Conservation (phyloP, 2,113 vertebrate species). For the Guaruba guarouba region DNA sequence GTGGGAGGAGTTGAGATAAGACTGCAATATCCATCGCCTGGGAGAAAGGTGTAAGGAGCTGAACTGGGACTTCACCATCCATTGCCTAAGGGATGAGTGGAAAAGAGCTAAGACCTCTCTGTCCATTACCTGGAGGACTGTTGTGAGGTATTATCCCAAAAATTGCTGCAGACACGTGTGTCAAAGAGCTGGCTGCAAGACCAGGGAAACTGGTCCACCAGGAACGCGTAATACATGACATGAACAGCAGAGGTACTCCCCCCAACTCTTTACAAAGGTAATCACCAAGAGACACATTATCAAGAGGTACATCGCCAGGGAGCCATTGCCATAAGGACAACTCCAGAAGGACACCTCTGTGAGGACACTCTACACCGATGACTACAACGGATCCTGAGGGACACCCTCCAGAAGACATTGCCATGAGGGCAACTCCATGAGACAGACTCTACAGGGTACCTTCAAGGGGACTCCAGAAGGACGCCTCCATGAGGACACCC, state of each 20-base stretch:
- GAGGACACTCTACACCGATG: background rate
- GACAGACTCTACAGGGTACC: background rate
- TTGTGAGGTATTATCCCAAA: background rate
- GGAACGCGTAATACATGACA: background rate
- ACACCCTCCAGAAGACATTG: background rate
- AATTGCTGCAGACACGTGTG: background rate
- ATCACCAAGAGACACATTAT: background rate
- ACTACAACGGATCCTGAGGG: background rate
- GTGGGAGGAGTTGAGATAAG: background rate
- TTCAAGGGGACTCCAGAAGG: background rate
- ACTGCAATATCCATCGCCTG: background rate
- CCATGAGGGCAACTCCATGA: background rate
- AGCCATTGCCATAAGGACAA: background rate
- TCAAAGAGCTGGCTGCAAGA: background rate
- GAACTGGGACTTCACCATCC: background rate
- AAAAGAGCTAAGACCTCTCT: background rate
- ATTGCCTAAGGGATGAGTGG: background rate
- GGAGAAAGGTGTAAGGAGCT: background rate
- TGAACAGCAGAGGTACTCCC: background rate
- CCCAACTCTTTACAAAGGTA: background rate
- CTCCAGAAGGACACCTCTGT: background rate
- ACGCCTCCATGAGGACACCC: background rate
- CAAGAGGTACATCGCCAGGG: background rate
- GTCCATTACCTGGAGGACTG: background rate
- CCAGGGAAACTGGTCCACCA: background rate